Percentiles rank a stretch among this genome's conserved stretches.
Evolutionary conservation across 2,888 invertebrate genomes (phyloP).

Genomic region (Piscicola geometra): DNA sequence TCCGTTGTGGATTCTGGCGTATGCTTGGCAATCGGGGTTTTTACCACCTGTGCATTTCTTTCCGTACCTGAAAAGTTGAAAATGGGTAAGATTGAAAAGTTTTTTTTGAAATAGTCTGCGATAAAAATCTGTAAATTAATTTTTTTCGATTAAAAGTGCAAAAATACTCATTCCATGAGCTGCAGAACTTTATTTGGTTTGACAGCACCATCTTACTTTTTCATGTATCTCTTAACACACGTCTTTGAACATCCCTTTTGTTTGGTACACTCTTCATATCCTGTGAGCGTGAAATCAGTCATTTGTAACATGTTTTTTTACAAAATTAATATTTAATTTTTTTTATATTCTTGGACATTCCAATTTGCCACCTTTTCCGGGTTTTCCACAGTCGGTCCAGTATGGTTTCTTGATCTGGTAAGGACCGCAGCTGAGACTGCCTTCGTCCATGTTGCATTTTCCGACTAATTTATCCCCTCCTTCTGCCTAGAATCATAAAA

Average conservation of each 20-base stretch:
- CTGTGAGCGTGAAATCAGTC: conserved; percentile 24
- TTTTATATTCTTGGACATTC: background rate
- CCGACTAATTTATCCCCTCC: conserved; percentile 19
- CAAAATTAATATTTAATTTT: background rate
- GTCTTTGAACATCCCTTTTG: conserved; percentile 7
- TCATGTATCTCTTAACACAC: conserved; percentile 24
- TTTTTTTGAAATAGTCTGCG: too few species aligned
- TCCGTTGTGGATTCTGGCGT: conserved; percentile 26
- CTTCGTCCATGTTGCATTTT: background rate
- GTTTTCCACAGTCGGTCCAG: conserved; percentile 23
- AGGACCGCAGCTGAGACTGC: conserved; percentile 19
- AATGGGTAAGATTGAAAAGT: background rate
- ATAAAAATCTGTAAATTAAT: too few species aligned
- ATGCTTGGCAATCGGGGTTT: conserved; percentile 15
- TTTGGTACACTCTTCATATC: conserved; percentile 19
- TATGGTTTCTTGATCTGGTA: conserved; percentile 21
- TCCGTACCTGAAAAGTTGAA: conserved; percentile 22
- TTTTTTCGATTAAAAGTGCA: too few species aligned
- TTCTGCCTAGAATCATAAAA: conserved; percentile 16
- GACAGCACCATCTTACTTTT: too few species aligned
- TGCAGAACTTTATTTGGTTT: too few species aligned
- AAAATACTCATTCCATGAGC: too few species aligned
- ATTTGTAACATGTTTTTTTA: background rate
- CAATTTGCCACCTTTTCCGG: conserved; percentile 1
- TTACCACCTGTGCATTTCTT: background rate